Percentiles rank a stretch among this genome's conserved stretches.
Conservation (phyloP, 2,797 vertebrate genomes). For the Setipinna tenuifilis region DNA sequence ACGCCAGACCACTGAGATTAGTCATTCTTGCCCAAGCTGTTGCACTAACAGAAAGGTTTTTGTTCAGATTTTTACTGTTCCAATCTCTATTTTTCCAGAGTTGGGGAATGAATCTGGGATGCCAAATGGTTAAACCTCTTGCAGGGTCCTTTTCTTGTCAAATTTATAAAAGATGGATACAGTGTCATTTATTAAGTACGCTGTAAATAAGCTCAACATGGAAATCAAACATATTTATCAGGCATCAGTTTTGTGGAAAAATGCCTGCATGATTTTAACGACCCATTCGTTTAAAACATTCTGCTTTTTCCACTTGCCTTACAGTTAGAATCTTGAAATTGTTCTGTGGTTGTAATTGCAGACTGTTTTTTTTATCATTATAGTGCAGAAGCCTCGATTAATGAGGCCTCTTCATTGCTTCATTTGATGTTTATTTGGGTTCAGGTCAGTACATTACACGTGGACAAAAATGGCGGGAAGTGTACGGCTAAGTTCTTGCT, state of each 20-base stretch:
- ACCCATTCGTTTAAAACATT: background rate
- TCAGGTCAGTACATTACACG: background rate
- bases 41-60: conserved; percentile 6
- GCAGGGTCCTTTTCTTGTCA: background rate
- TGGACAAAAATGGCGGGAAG: too few relatives aligned
- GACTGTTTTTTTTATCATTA: background rate
- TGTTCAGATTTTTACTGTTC: conserved; percentile 6
- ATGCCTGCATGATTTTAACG: background rate
- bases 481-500: background rate
- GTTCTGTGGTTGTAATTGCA: conserved; percentile 10
- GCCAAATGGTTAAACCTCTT: conserved; percentile 15
- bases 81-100: background rate
- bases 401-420: background rate
- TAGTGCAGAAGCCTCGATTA: background rate
- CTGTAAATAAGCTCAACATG: background rate
- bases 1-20: conserved; percentile 54
- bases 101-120: conserved; percentile 1
- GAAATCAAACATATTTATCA: background rate
- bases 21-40: conserved; percentile 12
- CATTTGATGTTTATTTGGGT: background rate
- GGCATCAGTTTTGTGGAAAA: background rate
- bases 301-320: conserved; percentile 10
- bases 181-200: background rate
- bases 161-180: conserved; percentile 9
- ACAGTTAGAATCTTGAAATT: conserved; percentile 6